Percentiles rank a stretch among this genome's conserved stretches.
Evolutionary conservation across 2,113 vertebrate genomes (phyloP).

Genomic region (Chaetorhynchus papuensis): DNA sequence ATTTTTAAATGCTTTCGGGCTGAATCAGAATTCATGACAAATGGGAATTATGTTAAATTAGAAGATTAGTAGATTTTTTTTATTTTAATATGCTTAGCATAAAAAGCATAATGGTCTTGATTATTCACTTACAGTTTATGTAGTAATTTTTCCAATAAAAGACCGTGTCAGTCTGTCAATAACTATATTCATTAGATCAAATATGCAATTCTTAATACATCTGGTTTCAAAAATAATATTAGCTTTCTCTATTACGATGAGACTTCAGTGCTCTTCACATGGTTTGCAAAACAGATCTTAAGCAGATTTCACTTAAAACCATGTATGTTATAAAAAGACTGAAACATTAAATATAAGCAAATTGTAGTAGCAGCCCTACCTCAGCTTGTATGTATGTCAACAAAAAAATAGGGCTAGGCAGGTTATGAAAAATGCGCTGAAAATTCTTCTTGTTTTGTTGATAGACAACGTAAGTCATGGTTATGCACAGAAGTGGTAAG

Average conservation of each 20-base stretch:
- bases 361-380: neutral
- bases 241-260: neutral
- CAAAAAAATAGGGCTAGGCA: neutral
- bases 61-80: neutral
- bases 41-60: neutral
- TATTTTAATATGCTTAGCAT: neutral
- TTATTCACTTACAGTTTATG: slow-evolving; percentile 12
- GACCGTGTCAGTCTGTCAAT: neutral
- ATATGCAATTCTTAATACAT: neutral
- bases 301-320: neutral
- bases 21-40: slow-evolving; percentile 16
- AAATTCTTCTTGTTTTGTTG: neutral
- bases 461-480: accelerated
- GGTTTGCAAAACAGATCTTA: neutral
- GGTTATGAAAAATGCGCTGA: neutral
- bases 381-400: neutral
- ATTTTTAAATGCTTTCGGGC: neutral
- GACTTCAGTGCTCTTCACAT: neutral
- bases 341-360: neutral
- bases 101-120: neutral
- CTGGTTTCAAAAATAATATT: neutral
- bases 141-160: slow-evolving; percentile 10
- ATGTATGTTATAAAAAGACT: neutral
- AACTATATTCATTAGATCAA: neutral
- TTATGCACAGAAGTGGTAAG: neutral